Conservation (phyloP, 1,140 invertebrate species). For the Forficula auricularia region DNA sequence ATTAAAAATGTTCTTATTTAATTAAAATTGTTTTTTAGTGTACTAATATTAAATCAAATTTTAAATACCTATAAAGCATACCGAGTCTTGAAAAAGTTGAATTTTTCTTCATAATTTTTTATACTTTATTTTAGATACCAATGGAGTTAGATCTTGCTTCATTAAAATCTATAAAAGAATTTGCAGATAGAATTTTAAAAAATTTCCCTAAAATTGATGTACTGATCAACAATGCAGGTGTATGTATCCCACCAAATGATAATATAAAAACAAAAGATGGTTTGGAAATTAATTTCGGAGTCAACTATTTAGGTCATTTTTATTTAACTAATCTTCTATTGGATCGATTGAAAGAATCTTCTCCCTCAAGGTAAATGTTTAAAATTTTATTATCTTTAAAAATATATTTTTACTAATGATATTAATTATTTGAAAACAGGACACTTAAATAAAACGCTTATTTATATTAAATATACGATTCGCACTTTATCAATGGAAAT, state of each 20-base stretch:
- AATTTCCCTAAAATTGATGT: constrained; percentile 46
- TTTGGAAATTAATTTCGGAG: constrained; percentile 65
- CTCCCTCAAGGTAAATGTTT: constrained; percentile 8
- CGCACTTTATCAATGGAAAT: too few species aligned
- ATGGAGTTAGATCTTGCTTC: constrained; percentile 53
- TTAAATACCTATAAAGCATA: too few species aligned
- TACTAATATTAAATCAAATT: too few species aligned
- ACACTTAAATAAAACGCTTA: too few species aligned
- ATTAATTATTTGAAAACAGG: too few species aligned
- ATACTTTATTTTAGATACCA: constrained; percentile 34
- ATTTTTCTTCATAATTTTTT: neutral
- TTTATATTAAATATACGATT: too few species aligned
- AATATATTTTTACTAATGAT: too few species aligned
- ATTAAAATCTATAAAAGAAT: constrained; percentile 46
- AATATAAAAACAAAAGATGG: constrained; percentile 49
- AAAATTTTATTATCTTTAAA: too few species aligned
- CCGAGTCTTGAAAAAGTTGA: too few species aligned
- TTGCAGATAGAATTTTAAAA: constrained; percentile 41
- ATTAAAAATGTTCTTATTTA: too few species aligned
- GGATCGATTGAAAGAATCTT: constrained; percentile 6
- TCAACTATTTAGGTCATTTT: constrained; percentile 73
- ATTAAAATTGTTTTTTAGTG: too few species aligned
- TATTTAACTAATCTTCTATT: constrained; percentile 62
- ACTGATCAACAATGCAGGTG: constrained; percentile 61
- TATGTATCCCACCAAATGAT: constrained; percentile 33